Base-by-base conservation (phyloP, 2,888 invertebrate species). In the Caenorhabditis angaria region DNA sequence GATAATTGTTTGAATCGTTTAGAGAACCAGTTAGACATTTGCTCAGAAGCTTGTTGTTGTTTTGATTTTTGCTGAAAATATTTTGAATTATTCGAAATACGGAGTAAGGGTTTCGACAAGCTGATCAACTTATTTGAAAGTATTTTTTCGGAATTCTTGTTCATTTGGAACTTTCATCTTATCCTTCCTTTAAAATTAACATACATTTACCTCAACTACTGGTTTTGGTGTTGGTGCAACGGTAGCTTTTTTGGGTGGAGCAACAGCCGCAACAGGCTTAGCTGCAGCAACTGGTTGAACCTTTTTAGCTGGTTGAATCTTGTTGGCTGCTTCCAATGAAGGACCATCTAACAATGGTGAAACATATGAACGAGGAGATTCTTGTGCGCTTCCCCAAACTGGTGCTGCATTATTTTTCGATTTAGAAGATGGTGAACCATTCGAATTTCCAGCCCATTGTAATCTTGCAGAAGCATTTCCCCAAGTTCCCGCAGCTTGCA, bases 261-360 rank as follows among this genome's bases (percentile, higher is more conserved):
- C 53, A 8, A 61, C 56, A n/a, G 64, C 32, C 6, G 67, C 51
- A 41, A 72, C 67, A 0, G 77, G 61, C 54, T 72, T 72, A 25
- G 64, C 32, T 22, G 63, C 55, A 24, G 56, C 63, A 18, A 64
- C 55, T 27, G 72, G 32, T 53, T 71, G 27, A 14, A 41, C 35
- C 18, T 61, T 48, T 22, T 47, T 48, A 18, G 57, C 65, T 20
- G 63, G 53, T 61, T 61, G 65, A 18, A 65, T 68, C 58, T 63
- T 65, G 24, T 78, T 76, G 10, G 81, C 70, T 5, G 71, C 67
- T 53, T 70, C 70, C 50, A 81, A 65, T 3, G 77, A 65, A 10
- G 81, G 81, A 14, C 81, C 81, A 61, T 79, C 78, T 47, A 77
- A 68, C 41, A 76, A 54, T 27, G 76, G 68, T 18, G 73, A 63